Evolutionary conservation across 92 coral and sea anemone species (phyloP).

Genomic region (Epizoanthus scotinus): DNA sequence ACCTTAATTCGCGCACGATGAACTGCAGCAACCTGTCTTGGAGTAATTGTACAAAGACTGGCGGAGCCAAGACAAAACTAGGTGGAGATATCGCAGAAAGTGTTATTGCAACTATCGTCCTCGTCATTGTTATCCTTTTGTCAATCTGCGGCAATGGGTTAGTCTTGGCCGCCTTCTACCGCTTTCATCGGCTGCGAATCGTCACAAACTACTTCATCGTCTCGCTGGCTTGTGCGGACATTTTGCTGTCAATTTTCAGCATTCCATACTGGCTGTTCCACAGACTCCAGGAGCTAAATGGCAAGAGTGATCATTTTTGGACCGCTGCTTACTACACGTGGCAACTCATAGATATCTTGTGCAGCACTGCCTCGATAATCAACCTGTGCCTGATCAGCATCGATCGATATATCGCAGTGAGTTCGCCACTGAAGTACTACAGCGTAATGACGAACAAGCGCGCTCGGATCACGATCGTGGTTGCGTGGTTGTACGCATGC

Average conservation of each 20-base stretch:
- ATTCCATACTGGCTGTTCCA: conserved; percentile 71
- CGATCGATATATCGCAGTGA: conserved; percentile 78
- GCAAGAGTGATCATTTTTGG: conserved; percentile 8
- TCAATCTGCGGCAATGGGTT: conserved; percentile 75
- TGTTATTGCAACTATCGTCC: conserved; percentile 1
- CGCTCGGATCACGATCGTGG: conserved; percentile 60
- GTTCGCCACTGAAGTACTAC: conserved; percentile 70
- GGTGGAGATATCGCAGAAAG: not conserved
- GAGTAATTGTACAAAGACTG: not conserved
- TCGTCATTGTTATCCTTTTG: conserved; percentile 57
- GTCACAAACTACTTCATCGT: conserved; percentile 79
- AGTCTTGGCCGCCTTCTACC: conserved; percentile 65
- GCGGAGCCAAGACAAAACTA: not conserved
- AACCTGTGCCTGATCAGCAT: conserved; percentile 74
- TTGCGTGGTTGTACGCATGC: conserved; percentile 71
- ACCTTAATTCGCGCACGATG: not conserved
- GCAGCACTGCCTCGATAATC: conserved; percentile 82
- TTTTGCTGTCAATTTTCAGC: conserved; percentile 63
- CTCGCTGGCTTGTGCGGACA: conserved; percentile 79
- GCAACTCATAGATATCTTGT: conserved; percentile 74
- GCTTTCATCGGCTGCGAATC: conserved; percentile 70
- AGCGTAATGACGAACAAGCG: conserved; percentile 68
- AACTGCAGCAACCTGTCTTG: conserved; percentile 1
- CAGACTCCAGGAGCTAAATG: conserved; percentile 31
- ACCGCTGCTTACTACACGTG: conserved; percentile 64